These are phyloP conservation scores for Cardiocondyla obscurior DNA, from an alignment of 1,140 invertebrate species.

Conservation along the genomic window DNA sequence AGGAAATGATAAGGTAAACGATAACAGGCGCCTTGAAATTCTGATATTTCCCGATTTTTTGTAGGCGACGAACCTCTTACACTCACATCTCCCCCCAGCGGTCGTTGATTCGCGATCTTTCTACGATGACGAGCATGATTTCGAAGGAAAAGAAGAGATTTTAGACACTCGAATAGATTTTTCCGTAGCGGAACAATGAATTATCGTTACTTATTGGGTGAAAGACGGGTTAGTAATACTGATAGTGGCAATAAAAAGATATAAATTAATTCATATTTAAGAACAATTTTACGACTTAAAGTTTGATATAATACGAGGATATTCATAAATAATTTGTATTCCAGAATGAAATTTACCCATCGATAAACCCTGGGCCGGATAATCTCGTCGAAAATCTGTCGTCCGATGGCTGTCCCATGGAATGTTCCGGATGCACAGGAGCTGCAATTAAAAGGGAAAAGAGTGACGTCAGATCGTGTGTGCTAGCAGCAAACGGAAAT, in stretches of 20 bases:
- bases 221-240: background rate
- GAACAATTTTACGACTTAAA: background rate
- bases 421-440: conserved; percentile 55
- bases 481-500: too few species aligned
- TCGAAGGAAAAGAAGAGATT: background rate
- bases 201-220: background rate
- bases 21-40: background rate
- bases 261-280: background rate
- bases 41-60: background rate
- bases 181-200: background rate
- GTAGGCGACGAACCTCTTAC: background rate
- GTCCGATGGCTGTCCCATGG: conserved; percentile 62
- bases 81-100: background rate
- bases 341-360: conserved; percentile 71
- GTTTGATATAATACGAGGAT: background rate
- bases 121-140: too few species aligned
- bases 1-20: background rate
- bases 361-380: conserved; percentile 69
- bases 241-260: too few species aligned
- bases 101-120: background rate
- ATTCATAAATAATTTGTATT: background rate
- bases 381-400: conserved; percentile 72
- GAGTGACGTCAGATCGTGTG: background rate
- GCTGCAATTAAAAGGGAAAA: conserved; percentile 73
- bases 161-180: background rate